phyloP scores from a whole-genome alignment of 2,113 vertebrate species.

The Macaca fascicularis region T2T-MFA8v1.1 NC_088387.1:91655501-91656000 shows the following conservation, averaged over 20 bases:
- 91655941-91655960: not conserved
- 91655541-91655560: not conserved
- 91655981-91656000: not conserved
- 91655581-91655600: constrained; percentile 11
- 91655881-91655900: not conserved
- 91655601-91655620: not conserved
- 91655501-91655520: not conserved
- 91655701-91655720: not conserved
- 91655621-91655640: not conserved
- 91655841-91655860: not conserved
- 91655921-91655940: not conserved
- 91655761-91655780: not conserved
- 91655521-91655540: not conserved
- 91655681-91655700: not conserved
- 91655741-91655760: not conserved
- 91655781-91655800: not conserved
- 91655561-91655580: not conserved
- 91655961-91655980: not conserved
- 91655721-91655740: constrained; percentile 16
- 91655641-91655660: not conserved
- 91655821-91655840: not conserved
- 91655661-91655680: not conserved
- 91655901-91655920: not conserved
- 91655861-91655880: not conserved
- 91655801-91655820: not conserved